These are phyloP conservation scores for Eucidaris tribuloides DNA, from an alignment of 35 echinoderm and acorn worm genomes.

Conservation along the genomic window DNA sequence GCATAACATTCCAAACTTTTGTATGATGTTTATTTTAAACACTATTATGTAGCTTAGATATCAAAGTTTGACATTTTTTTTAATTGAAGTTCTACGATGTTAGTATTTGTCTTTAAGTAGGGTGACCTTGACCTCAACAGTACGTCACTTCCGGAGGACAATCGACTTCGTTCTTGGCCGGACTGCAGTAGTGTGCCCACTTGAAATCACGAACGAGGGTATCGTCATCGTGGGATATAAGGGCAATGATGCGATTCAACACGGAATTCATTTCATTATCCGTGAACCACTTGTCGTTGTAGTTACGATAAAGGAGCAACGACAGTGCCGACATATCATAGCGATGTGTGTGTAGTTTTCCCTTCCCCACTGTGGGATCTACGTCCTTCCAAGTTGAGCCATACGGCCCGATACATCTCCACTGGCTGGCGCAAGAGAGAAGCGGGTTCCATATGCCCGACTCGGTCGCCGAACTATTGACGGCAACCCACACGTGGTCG, in stretches of 20 bases:
- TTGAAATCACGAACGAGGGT: constrained; percentile 78
- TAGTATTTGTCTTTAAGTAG: too few species aligned
- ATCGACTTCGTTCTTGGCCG: constrained; percentile 79
- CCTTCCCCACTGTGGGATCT: background rate
- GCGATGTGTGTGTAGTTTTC: constrained; percentile 61
- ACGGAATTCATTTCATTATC: constrained; percentile 6
- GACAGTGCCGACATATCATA: constrained; percentile 73
- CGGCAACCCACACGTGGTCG: constrained; percentile 37
- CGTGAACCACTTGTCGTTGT: constrained; percentile 46
- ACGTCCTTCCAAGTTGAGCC: constrained; percentile 39
- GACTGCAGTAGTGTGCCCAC: constrained; percentile 96
- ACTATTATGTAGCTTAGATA: too few species aligned
- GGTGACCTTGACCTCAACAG: too few species aligned
- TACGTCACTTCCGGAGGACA: too few species aligned
- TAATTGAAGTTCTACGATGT: too few species aligned
- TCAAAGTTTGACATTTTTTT: too few species aligned
- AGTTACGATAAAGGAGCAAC: constrained; percentile 69
- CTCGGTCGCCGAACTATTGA: constrained; percentile 58
- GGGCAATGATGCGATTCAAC: constrained; percentile 35
- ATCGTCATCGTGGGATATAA: background rate
- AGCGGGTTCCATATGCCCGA: constrained; percentile 63
- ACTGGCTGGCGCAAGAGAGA: constrained; percentile 33
- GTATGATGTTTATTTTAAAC: too few species aligned
- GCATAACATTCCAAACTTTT: too few species aligned
- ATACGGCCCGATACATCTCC: constrained; percentile 70